Base-by-base conservation (phyloP, 2,888 invertebrate genomes). In the Steromphala cineraria region DNA sequence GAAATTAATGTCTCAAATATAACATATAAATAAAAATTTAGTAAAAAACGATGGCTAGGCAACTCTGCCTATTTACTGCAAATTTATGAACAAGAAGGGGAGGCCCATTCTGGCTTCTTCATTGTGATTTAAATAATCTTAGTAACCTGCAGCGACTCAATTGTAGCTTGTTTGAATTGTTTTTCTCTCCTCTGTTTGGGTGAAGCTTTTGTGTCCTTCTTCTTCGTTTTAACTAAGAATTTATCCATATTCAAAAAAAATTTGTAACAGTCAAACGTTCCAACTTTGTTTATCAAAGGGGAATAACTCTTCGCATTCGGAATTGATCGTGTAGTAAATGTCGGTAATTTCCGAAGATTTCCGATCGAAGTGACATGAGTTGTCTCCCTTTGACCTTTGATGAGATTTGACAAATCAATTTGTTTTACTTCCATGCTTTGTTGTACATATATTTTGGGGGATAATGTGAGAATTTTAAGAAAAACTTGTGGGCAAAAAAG, bases 141-240 rank as follows among this genome's bases (percentile, higher is more conserved):
- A n/a, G n/a, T 19, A 53, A 89, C 89, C 88, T 87, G 84, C 28
- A 90, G 71, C 17, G 89, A 89, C 83, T 88, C 87, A 21, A 89
- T 89, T 5, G 90, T 90, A 19, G 85, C 75, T 81, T 90, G 89
- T 81, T 82, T 88, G 55, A 87, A 75, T 53, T 81, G 74, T 67
- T 84, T 78, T 17, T 75, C 79, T 17, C 56, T 79, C 10, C 76
- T 31, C 5, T 17, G 62, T 56, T 40, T n/a, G 3, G 67, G 55
- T 24, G 28, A 55, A 52, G 40, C 77, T 17, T 56, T 24, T 21
- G 46, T 74, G 2, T 53, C n/a, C 0, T 79, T 79, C 75, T 82
- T 84, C 5, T 85, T 83, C 36, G 82, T 86, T 79, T 81, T 86
- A 0, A 82, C 76, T 10, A 89, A 82, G 83, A 84, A 89, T 80